Base-by-base conservation (phyloP, 1,140 invertebrate genomes). In the Drosophila saltans region DNA sequence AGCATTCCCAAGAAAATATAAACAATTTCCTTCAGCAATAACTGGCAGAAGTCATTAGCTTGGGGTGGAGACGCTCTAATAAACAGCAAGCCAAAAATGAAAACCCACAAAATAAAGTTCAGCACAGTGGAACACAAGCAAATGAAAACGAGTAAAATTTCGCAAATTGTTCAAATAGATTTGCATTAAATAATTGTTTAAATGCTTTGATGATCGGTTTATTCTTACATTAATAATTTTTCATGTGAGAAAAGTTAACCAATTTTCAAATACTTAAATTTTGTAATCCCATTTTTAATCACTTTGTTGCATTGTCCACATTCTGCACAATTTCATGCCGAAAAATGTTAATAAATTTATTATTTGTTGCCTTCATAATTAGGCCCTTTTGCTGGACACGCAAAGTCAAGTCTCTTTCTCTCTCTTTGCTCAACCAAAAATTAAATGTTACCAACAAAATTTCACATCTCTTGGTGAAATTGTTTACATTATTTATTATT, bases 341-440 rank as follows among this genome's bases (percentile, higher is more conserved):
- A 60, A 89, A 86, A 89, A 88, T 88, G 83, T 78, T 72, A 89
- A 88, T 89, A 66, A 66, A 78, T 72, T 80, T 69, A 74, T 72
- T 61, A 72, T 79, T 52, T 66, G 60, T 56, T 75, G 41, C 16
- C 39, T 72, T 41, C 30, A 39, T 71, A 78, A 75, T 73, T 62
- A 66, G 33, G 40, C 39, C 64, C 43, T 75, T 75, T 45, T 67
- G 69, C 2, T 52, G 45, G 43, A 69, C 83, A 86, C 83, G 83
- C 83, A 52, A 86, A 48, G 45, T 11, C 2, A 52, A 52, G 45
- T 1, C 39, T 40, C 56, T 70, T 66, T 68, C 69, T 62, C 63
- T 40, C 39, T 40, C 39, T 40, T 6, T 40, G 3, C 21, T 52
- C 21, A 24, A 66, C 41, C 33, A 43, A 71, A 36, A 77, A 83